These are phyloP conservation scores for Amiota communis DNA, from an alignment of 2,888 invertebrate genomes.

Conservation along the genomic window DNA sequence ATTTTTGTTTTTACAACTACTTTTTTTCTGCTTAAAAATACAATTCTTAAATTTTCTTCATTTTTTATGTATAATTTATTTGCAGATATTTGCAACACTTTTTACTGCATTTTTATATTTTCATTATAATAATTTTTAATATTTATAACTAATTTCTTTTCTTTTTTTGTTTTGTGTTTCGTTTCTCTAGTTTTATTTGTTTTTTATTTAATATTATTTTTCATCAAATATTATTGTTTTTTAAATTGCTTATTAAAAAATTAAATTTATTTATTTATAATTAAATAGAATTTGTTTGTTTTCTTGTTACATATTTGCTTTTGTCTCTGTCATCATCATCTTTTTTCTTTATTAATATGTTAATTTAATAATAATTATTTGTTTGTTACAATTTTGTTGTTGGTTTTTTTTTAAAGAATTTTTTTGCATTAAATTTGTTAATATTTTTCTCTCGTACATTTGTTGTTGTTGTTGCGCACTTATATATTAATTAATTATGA, in stretches of 20 bases:
- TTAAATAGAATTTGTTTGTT: slow-evolving; percentile 48
- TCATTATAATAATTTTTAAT: slow-evolving; percentile 30
- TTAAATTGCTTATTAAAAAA: slow-evolving; percentile 49
- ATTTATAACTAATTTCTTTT: slow-evolving; percentile 30
- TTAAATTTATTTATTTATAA: slow-evolving; percentile 44
- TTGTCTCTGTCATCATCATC: slow-evolving; percentile 40
- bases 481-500: too few relatives aligned
- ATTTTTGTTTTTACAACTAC: slow-evolving; percentile 55
- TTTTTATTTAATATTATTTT: too few relatives aligned
- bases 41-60: slow-evolving; percentile 39
- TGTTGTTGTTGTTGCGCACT: background rate
- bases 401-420: slow-evolving; percentile 41
- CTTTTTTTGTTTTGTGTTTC: slow-evolving; percentile 40
- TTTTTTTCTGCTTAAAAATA: slow-evolving; percentile 51
- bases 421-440: slow-evolving; percentile 51
- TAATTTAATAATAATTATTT: slow-evolving; percentile 47
- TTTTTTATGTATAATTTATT: slow-evolving; percentile 7
- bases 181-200: slow-evolving; percentile 40
- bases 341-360: slow-evolving; percentile 43
- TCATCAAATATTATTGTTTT: too few relatives aligned
- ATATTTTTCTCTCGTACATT: slow-evolving; percentile 32
- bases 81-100: slow-evolving; percentile 11
- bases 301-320: slow-evolving; percentile 25
- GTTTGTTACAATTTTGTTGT: too few relatives aligned
- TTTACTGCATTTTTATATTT: slow-evolving; percentile 45